Percentiles rank a stretch among this genome's conserved stretches.
Conservation (phyloP, 2,888 invertebrate genomes). For the Acleris sparsana region DNA sequence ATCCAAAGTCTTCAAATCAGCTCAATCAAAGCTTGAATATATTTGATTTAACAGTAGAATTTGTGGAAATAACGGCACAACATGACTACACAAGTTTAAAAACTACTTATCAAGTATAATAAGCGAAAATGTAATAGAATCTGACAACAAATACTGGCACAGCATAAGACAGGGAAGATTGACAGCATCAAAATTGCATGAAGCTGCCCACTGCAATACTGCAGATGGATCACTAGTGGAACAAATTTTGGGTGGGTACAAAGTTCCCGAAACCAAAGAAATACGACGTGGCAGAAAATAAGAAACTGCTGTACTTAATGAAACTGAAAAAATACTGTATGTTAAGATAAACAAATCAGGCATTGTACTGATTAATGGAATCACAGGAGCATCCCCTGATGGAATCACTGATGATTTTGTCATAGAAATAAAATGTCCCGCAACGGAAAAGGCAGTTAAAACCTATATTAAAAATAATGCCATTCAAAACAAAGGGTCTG, state of each 20-base stretch:
- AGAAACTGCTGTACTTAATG: background rate
- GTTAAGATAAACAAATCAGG: background rate
- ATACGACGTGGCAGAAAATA: background rate
- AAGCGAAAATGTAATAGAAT: too few relatives aligned
- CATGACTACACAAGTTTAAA: too few relatives aligned
- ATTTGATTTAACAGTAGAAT: too few relatives aligned
- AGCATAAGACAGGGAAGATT: too few relatives aligned
- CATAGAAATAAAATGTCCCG: too few relatives aligned
- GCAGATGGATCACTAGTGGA: background rate
- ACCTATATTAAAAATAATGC: background rate
- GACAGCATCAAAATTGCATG: background rate
- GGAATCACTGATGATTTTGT: background rate
- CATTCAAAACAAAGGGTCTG: background rate
- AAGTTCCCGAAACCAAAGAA: background rate
- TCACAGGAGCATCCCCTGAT: background rate
- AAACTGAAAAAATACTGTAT: background rate
- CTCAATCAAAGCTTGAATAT: too few relatives aligned
- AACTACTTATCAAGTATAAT: too few relatives aligned
- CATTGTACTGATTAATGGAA: background rate
- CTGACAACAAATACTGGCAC: too few relatives aligned
- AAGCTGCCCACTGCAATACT: background rate
- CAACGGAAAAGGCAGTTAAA: too few relatives aligned
- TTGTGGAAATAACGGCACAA: too few relatives aligned
- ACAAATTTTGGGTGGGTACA: background rate
- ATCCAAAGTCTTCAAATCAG: too few relatives aligned